These are phyloP conservation scores for Suillia variegata DNA, from an alignment of 2,888 invertebrate genomes.

Conservation along the genomic window DNA sequence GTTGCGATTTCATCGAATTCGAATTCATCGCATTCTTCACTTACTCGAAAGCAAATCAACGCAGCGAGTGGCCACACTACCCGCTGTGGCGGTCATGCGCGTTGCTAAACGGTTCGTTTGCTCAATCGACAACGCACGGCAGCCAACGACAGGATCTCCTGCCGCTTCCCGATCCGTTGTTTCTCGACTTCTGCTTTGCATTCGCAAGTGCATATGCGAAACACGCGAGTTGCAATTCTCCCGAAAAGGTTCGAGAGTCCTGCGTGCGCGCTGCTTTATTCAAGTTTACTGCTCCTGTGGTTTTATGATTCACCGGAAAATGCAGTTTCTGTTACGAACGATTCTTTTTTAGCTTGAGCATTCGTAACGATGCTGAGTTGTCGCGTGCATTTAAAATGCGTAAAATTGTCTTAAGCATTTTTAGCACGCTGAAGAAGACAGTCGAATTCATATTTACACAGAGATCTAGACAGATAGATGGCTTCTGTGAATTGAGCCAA, in stretches of 20 bases:
- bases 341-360: background rate
- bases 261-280: background rate
- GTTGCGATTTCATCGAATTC: slow-evolving; percentile 15
- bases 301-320: slow-evolving; percentile 37
- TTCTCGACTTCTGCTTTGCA: slow-evolving; percentile 11
- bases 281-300: slow-evolving; percentile 27
- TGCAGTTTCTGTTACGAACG: background rate
- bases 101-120: background rate
- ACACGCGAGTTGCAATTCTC: background rate
- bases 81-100: slow-evolving; percentile 34
- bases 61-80: slow-evolving; percentile 24
- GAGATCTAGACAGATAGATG: no score
- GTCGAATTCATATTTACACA: no score
- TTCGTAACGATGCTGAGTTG: slow-evolving; percentile 15
- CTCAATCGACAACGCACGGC: background rate
- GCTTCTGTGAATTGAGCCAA: no score
- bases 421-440: no score
- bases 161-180: background rate
- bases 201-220: background rate
- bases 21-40: background rate
- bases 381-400: slow-evolving; percentile 36
- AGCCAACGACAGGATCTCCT: background rate
- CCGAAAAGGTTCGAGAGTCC: background rate
- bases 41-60: no score
- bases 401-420: slow-evolving; percentile 18